A percentile compares a stretch with the other conserved stretches of the same genome.
Evolutionary conservation across 2,113 vertebrate species (phyloP).

Genomic region (Quiscalus mexicanus): DNA sequence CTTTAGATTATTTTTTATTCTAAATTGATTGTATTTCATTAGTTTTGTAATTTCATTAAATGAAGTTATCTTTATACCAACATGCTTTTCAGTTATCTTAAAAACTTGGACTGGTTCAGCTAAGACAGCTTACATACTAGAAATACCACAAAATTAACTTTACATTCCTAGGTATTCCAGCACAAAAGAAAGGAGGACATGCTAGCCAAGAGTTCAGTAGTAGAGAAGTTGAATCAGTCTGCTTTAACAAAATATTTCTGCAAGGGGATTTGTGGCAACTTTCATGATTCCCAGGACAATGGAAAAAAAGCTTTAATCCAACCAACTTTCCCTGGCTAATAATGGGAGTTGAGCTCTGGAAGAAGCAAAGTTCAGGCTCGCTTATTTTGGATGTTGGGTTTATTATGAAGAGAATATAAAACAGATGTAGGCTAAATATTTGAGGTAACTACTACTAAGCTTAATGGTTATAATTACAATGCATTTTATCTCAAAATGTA

Average conservation of each 20-base stretch:
- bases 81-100: not conserved
- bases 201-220: not conserved
- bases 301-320: not conserved
- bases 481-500: not conserved
- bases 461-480: not conserved
- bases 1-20: not conserved
- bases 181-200: not conserved
- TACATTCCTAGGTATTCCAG: not conserved
- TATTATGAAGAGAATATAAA: not conserved
- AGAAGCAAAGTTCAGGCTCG: not conserved
- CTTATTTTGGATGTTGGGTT: not conserved
- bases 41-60: not conserved
- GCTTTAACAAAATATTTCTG: not conserved
- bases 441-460: not conserved
- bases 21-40: not conserved
- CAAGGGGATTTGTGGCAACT: not conserved
- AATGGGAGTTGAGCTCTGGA: not conserved
- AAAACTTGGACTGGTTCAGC: not conserved
- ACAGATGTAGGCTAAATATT: not conserved
- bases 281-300: not conserved
- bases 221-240: not conserved
- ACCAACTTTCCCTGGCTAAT: not conserved
- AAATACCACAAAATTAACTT: not conserved
- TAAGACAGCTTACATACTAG: not conserved
- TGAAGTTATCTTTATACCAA: not conserved